Conservation (phyloP, 2,888 invertebrate genomes). For the Pandemis corylana region DNA sequence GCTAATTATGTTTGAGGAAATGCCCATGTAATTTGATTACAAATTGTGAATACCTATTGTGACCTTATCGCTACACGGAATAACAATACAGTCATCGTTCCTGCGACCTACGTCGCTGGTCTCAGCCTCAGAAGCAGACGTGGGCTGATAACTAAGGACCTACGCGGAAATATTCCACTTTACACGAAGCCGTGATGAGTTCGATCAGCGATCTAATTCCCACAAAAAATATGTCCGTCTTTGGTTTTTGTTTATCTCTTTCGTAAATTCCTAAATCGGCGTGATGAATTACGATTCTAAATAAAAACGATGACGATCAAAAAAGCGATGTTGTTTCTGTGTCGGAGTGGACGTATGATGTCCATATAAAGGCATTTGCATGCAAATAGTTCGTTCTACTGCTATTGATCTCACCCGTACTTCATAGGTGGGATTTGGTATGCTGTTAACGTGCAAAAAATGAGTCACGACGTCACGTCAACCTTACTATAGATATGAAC, state of each 20-base stretch:
- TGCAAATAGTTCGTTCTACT: slow-evolving; percentile 34
- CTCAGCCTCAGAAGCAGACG: slow-evolving; percentile 73
- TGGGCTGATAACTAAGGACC: slow-evolving; percentile 76
- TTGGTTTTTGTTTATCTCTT: background rate
- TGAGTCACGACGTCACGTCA: slow-evolving; percentile 45
- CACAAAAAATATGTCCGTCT: slow-evolving; percentile 19
- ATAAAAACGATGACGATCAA: slow-evolving; percentile 11
- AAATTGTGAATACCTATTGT: slow-evolving; percentile 33
- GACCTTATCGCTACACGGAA: slow-evolving; percentile 60
- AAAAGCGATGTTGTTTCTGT: background rate
- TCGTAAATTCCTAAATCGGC: background rate
- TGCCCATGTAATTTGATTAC: slow-evolving; percentile 43
- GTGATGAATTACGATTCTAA: slow-evolving; percentile 22
- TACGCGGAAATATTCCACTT: slow-evolving; percentile 69
- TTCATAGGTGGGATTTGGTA: slow-evolving; percentile 26
- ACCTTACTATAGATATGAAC: slow-evolving; percentile 33
- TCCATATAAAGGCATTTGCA: slow-evolving; percentile 41
- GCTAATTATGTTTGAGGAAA: slow-evolving; percentile 52
- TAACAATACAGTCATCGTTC: slow-evolving; percentile 67
- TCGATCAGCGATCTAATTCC: slow-evolving; percentile 14
- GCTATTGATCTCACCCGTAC: slow-evolving; percentile 7
- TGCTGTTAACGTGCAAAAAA: slow-evolving; percentile 41
- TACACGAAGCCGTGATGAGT: background rate
- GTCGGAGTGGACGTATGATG: slow-evolving; percentile 3
- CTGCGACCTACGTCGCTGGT: slow-evolving; percentile 55